These are phyloP conservation scores for Hormiphora californensis DNA, from an alignment of 37 sponge, comb jelly and placozoan genomes.

Conservation along the genomic window DNA sequence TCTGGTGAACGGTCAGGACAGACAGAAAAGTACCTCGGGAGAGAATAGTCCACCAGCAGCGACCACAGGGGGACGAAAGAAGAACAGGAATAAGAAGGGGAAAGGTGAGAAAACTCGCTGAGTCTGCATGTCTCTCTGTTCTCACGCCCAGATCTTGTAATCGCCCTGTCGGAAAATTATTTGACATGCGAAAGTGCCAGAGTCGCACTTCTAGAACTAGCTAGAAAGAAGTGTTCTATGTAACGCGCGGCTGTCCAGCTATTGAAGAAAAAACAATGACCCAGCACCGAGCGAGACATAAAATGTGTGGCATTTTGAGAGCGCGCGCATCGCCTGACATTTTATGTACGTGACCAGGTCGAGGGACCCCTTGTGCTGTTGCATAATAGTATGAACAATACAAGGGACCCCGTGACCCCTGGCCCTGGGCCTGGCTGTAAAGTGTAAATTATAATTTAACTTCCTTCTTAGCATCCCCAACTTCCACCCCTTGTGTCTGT, in stretches of 20 bases:
- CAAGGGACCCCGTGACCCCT: no score
- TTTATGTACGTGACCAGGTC: no score
- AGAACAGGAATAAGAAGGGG: constrained; percentile 48
- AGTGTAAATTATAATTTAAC: no score
- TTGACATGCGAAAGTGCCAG: not conserved
- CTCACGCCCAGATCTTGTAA: no score
- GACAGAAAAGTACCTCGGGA: not conserved
- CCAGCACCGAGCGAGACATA: constrained; percentile 31
- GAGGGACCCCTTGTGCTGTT: no score
- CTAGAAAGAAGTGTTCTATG: not conserved
- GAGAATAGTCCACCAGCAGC: constrained; percentile 22
- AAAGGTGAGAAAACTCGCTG: constrained; percentile 32
- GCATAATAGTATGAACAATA: no score
- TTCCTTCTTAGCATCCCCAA: no score
- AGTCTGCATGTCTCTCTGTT: not conserved
- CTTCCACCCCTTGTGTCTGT: no score
- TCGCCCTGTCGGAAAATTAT: not conserved
- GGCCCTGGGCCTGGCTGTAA: no score
- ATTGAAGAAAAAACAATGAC: not conserved
- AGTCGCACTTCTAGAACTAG: not conserved
- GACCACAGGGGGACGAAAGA: constrained; percentile 36
- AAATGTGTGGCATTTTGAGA: no score
- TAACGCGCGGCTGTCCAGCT: not conserved
- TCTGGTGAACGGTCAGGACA: constrained; percentile 44
- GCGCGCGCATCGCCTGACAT: no score